These are phyloP conservation scores for Nysson spinosus DNA, from an alignment of 2,888 invertebrate species.

Conservation along the genomic window DNA sequence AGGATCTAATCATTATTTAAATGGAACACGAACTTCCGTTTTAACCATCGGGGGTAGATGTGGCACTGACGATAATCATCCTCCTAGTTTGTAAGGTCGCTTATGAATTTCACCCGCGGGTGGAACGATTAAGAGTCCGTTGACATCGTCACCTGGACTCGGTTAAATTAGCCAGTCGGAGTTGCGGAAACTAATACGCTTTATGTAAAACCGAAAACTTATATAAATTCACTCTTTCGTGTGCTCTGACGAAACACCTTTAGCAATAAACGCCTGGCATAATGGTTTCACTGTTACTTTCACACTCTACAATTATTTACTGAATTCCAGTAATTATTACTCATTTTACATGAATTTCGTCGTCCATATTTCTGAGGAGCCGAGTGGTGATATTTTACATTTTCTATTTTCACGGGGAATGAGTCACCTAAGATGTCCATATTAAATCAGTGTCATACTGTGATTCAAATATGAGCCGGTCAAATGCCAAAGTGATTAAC, in stretches of 20 bases:
- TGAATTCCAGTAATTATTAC: too few relatives aligned
- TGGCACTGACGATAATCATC: neutral
- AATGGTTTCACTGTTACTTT: too few relatives aligned
- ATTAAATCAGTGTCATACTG: too few relatives aligned
- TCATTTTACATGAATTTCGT: too few relatives aligned
- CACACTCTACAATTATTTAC: too few relatives aligned
- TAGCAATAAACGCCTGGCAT: too few relatives aligned
- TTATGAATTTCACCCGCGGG: conserved; percentile 8
- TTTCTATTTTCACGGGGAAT: too few relatives aligned
- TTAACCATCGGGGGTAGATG: neutral
- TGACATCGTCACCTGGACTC: conserved; percentile 30
- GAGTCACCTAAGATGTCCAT: too few relatives aligned
- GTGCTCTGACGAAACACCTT: conserved; percentile 9
- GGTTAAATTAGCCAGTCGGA: conserved; percentile 25
- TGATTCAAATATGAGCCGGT: too few relatives aligned
- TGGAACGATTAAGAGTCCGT: conserved; percentile 19
- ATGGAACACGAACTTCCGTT: neutral
- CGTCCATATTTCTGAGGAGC: too few relatives aligned
- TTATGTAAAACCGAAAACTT: conserved; percentile 56
- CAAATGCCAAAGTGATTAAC: too few relatives aligned
- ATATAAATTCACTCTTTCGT: conserved; percentile 43
- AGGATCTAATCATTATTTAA: neutral
- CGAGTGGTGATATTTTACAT: too few relatives aligned
- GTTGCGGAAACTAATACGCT: conserved; percentile 32
- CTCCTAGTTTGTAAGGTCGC: conserved; percentile 21